phyloP scores from a whole-genome alignment of 2,113 vertebrate genomes.

The Apistogramma diplotaenia region DNA sequence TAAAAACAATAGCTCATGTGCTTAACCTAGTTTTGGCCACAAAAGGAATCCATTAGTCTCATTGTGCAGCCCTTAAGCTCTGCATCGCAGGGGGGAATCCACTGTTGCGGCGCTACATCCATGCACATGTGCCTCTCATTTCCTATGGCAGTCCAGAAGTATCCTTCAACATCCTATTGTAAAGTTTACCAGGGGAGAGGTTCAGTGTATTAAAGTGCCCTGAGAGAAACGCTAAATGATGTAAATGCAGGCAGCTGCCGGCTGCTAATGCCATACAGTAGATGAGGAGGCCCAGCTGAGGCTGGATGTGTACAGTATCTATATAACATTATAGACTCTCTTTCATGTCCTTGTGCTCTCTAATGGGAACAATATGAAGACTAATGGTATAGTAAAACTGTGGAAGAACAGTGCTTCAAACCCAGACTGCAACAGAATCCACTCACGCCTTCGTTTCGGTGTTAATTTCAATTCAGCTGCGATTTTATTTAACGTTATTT shows the following conservation, averaged over 20 bases:
- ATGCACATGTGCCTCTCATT: slow-evolving; percentile 78
- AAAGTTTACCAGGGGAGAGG: slow-evolving; percentile 85
- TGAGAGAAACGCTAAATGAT: slow-evolving; percentile 79
- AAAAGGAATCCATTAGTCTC: slow-evolving; percentile 76
- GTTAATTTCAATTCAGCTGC: background rate
- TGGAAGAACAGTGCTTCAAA: slow-evolving; percentile 80
- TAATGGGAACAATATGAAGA: slow-evolving; percentile 95
- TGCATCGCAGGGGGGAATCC: slow-evolving; percentile 51
- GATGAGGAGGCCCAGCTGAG: slow-evolving; percentile 86
- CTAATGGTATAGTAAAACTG: slow-evolving; percentile 88
- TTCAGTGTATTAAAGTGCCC: slow-evolving; percentile 84
- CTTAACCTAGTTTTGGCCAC: slow-evolving; percentile 61
- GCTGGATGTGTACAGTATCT: slow-evolving; percentile 84
- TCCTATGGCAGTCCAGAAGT: slow-evolving; percentile 85
- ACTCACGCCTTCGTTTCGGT: background rate
- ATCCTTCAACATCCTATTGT: slow-evolving; percentile 81
- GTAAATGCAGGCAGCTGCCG: slow-evolving; percentile 93
- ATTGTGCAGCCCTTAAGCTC: slow-evolving; percentile 62
- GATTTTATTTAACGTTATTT: background rate
- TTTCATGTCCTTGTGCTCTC: slow-evolving; percentile 89
- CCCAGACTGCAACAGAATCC: slow-evolving; percentile 27
- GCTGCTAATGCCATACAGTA: slow-evolving; percentile 82
- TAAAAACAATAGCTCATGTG: slow-evolving; percentile 62
- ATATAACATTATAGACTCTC: slow-evolving; percentile 88
- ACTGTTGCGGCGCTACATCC: slow-evolving; percentile 38